Base-by-base conservation (phyloP, 2,888 invertebrate species). In the Lepidochitona cinerea region DNA sequence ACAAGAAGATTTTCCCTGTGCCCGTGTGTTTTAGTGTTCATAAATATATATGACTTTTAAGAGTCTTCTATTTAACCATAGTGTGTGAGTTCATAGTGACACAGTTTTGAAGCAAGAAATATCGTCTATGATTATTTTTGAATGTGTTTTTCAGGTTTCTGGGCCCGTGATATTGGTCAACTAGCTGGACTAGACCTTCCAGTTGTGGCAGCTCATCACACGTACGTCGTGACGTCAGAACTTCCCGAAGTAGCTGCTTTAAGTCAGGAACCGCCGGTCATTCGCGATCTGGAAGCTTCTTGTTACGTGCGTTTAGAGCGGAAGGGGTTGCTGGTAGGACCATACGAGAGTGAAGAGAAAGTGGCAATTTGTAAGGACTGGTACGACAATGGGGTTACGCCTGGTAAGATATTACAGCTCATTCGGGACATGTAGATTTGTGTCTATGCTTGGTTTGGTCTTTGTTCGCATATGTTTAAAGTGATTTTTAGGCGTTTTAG, bases 151-250 rank as follows among this genome's bases (percentile, higher is more conserved):
- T 33, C 76, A 89, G 92, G 92, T 9, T 90, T 92, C 77, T 91
- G 91, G 90, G 91, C 90, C 2, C 85, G 88, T 59, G 91, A 92
- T 77, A 85, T 92, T n/a, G 91, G 89, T 0, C 79, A 85, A 54
- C 73, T 91, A 74, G 84, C 84, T 4, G 90, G 90, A 1, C 78
- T 89, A 26, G 87, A 89, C 41, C 78, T 91, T 5, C 92, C 92
- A 1, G 80, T 91, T 6, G 89, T 91, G 5, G 90, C 91, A 32
- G 86, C 91, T 1, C 90, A 92, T 73, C 92, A 92, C 79, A 92
- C 92, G 80, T 92, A 91, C 77, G 82, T 91, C 37, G 85, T 91
- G 14, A 90, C 91, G 0, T 81, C 84, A 35, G 77, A 88, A 4
- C 81, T 91, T 29, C 84, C 87, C 1, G 87, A 89, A 73, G 84